phyloP scores from a whole-genome alignment of 2,797 vertebrate genomes.

The Meda fulgida region DNA sequence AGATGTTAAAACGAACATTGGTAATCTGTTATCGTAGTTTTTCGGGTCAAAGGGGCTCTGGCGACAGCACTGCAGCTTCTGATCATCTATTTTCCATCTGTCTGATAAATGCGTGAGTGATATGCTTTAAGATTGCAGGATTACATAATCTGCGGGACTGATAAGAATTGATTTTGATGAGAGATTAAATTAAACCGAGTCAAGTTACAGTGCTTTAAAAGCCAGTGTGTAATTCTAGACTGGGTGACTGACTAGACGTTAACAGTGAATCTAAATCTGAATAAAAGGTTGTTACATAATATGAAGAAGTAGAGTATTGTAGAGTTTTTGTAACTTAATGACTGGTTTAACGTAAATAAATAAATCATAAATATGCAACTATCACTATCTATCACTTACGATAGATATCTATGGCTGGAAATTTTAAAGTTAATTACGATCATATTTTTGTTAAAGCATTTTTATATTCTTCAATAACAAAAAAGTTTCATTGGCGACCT shows the following conservation, averaged over 20 bases:
- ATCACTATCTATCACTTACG: background rate
- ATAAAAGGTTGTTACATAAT: conserved; percentile 18
- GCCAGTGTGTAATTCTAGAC: background rate
- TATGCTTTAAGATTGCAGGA: background rate
- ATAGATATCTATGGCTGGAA: background rate
- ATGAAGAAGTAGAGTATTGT: background rate
- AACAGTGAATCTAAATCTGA: background rate
- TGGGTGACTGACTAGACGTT: background rate
- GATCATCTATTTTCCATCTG: conserved; percentile 18
- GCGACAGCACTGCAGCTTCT: conserved; percentile 3
- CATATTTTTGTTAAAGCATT: background rate
- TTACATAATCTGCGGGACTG: background rate
- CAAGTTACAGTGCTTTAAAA: conserved; percentile 5
- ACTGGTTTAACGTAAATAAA: background rate
- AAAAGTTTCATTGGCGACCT: background rate
- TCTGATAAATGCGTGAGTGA: conserved; percentile 38
- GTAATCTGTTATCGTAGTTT: background rate
- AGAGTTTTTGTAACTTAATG: background rate
- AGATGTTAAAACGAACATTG: background rate
- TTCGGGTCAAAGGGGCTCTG: conserved; percentile 15
- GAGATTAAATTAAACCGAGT: background rate
- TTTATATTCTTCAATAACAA: background rate
- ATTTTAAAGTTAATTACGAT: background rate
- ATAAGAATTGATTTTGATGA: background rate
- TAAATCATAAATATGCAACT: background rate